These are phyloP conservation scores for Lasioglossum vierecki DNA, from an alignment of 2,888 invertebrate species.

Conservation along the genomic window DNA sequence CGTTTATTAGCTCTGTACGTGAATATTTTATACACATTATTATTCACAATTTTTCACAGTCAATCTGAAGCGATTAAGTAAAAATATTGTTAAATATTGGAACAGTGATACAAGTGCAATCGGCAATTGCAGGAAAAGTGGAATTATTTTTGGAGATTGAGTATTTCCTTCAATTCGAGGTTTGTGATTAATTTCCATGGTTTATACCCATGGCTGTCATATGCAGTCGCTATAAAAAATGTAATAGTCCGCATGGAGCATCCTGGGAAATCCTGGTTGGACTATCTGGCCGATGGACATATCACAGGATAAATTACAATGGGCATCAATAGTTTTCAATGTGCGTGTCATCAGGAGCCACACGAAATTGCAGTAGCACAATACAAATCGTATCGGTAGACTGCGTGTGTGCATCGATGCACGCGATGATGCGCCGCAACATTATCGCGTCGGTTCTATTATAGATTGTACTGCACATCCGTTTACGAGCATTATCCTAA, in stretches of 20 bases:
- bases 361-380: constrained; percentile 46
- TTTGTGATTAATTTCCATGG: not conserved
- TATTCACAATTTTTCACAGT: not conserved
- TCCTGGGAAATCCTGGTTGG: not conserved
- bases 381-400: constrained; percentile 50
- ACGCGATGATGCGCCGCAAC: constrained; percentile 52
- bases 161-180: not conserved
- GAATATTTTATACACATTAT: not conserved
- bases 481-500: constrained; percentile 14
- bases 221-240: not conserved
- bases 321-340: constrained; percentile 38
- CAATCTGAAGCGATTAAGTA: too few relatives aligned
- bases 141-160: not conserved
- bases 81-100: not conserved
- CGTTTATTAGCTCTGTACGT: not conserved
- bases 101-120: not conserved
- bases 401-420: constrained; percentile 61
- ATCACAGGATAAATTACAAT: constrained; percentile 43
- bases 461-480: constrained; percentile 15
- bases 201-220: not conserved
- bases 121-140: not conserved
- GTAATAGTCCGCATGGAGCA: not conserved
- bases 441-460: constrained; percentile 55
- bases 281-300: not conserved
- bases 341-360: constrained; percentile 43